Base-by-base conservation (phyloP, 1,140 invertebrate genomes). In the Dendroctonus valens region DNA sequence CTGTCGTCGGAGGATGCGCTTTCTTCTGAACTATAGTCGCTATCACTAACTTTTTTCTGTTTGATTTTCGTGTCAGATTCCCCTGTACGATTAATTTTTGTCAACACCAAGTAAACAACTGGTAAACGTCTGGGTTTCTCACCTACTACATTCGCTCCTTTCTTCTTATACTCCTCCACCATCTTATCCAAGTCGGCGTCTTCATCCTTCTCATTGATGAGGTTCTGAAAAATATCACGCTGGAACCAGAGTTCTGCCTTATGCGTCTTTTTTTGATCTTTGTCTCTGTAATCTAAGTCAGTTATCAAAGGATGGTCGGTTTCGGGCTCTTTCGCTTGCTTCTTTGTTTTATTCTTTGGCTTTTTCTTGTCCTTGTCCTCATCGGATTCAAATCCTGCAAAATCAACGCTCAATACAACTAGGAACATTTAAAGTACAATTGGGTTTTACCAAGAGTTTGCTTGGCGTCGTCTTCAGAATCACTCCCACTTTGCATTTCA, bases 191-290 rank as follows among this genome's bases (percentile, higher is more conserved):
- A 82, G 79, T 97, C 94, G 39, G 88, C 85, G 74, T 93, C 92
- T 78, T 95, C 93, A 77, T 91, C 90, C 73, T 93, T 91, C 50
- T 87, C 87, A 55, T 94, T 91, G 69, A 91, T 87, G 41, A 95
- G 78, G 72, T 90, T 86, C 76, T 93, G 91, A 75, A 98, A 96
- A 57, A 87, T 84, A 72, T 94, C 91, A 81, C 93, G 93, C 72
- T 93, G 88, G 78, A 96, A 97, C 93, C 94, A 97, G 8, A 91
- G 78, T 69, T 93, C 84, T 0, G 92, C 91, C 79, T 92, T 93
- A 63, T 89, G 85, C 48, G 87, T 80, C 44, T 86, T 83, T 73
- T 87, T 90, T 0, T 87, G 84, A 50, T 88, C 84, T 69, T 88
- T 88, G 60, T 91, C 87, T 14, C 88, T 84, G 59, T 85, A 80